Conservation (phyloP, 2,888 invertebrate species). For the Drosophila longiperda region DNA sequence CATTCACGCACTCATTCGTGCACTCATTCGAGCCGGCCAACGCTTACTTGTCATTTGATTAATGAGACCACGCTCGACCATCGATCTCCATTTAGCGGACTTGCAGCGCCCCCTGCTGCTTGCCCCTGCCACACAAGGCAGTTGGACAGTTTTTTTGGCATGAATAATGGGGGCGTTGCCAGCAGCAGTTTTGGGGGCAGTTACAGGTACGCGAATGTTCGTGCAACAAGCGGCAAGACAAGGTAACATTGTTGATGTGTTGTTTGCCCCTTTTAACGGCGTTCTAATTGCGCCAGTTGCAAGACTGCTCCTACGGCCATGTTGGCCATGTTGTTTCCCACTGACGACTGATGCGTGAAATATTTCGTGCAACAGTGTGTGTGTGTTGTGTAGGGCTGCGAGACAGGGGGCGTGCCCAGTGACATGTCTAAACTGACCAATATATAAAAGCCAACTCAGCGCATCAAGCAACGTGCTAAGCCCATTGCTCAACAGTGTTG, state of each 20-base stretch:
- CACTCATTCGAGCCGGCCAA: slow-evolving; percentile 48
- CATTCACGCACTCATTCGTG: slow-evolving; percentile 54
- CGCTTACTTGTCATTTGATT: slow-evolving; percentile 82
- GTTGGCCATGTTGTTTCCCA: slow-evolving; percentile 36
- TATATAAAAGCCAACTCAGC: slow-evolving; percentile 65
- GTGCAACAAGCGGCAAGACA: slow-evolving; percentile 9
- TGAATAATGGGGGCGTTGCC: slow-evolving; percentile 79
- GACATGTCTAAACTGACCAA: slow-evolving; percentile 79
- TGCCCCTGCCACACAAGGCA: background rate
- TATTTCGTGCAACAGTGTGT: slow-evolving; percentile 31
- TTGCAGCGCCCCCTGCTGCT: background rate
- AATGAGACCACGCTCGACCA: slow-evolving; percentile 83
- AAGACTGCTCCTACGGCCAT: slow-evolving; percentile 56
- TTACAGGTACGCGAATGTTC: slow-evolving; percentile 54
- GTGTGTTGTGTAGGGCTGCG: slow-evolving; percentile 22
- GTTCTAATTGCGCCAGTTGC: slow-evolving; percentile 72
- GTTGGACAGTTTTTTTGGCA: slow-evolving; percentile 48
- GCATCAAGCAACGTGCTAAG: slow-evolving; percentile 44
- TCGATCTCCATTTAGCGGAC: slow-evolving; percentile 83
- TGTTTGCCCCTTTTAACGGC: slow-evolving; percentile 73
- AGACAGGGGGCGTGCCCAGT: slow-evolving; percentile 67
- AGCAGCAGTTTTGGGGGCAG: slow-evolving; percentile 23
- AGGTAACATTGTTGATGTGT: slow-evolving; percentile 36
- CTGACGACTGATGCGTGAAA: slow-evolving; percentile 73
- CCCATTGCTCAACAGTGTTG: slow-evolving; percentile 51